Evolutionary conservation across 2,888 invertebrate species (phyloP).

Genomic region (Sesamia inferens): DNA sequence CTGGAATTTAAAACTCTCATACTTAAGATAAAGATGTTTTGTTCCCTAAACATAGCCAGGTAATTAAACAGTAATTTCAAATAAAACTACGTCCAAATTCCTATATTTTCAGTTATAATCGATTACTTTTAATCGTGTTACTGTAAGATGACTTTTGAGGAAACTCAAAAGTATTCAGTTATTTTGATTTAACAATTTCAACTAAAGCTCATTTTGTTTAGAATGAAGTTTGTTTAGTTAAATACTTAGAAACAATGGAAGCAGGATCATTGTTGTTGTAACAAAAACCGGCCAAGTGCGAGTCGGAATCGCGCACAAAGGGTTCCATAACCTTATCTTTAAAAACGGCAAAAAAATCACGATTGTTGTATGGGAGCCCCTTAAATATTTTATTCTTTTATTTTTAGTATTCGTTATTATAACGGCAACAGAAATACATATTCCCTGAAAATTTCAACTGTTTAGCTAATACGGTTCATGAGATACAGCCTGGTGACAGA

Average conservation of each 20-base stretch:
- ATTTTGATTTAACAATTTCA: conserved; percentile 74
- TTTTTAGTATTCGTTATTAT: too few species aligned
- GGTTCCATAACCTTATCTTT: too few species aligned
- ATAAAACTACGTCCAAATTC: conserved; percentile 51
- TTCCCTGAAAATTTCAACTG: too few species aligned
- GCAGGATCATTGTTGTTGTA: conserved; percentile 46
- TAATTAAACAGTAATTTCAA: conserved; percentile 36
- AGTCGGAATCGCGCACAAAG: too few species aligned
- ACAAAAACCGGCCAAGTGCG: conserved; percentile 16
- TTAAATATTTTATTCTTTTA: too few species aligned
- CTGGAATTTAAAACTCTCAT: conserved; percentile 1
- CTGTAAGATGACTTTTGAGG: conserved; percentile 71
- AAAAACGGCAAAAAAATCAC: too few species aligned
- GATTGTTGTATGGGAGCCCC: too few species aligned
- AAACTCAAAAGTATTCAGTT: conserved; percentile 68
- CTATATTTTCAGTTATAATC: conserved; percentile 47
- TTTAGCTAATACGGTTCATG: too few species aligned
- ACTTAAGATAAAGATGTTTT: neutral
- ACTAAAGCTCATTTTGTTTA: conserved; percentile 69
- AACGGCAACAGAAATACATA: too few species aligned
- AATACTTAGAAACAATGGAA: conserved; percentile 64
- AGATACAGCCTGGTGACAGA: too few species aligned
- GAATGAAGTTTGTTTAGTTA: conserved; percentile 59
- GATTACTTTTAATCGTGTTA: conserved; percentile 71
- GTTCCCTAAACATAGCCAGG: conserved; percentile 3